Evolutionary conservation across 2,797 vertebrate species (phyloP), one percentile per base, ranked within the genome.

Genomic region (Anas flavirostris): DNA sequence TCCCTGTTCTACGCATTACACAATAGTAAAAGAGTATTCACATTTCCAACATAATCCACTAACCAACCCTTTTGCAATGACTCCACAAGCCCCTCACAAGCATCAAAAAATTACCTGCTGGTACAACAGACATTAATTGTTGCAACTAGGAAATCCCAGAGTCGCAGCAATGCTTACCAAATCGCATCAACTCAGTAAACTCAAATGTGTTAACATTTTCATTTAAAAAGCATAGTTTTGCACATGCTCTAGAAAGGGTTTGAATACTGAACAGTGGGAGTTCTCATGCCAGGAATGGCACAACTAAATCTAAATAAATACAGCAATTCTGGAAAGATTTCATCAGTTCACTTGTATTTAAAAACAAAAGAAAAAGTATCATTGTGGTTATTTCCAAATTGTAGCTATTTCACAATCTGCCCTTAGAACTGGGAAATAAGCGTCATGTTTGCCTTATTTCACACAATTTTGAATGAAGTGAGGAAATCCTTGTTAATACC

Each of bases 241-340:
- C 60, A 80, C 52, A 11, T 25, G 50, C 52, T 52, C 12, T 67
- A 41, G 18, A 25, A 68, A 2, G 22, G 0, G 0, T 0, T 8
- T 50, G 22, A 17, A 68, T 3, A 23, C 37, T 10, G 5, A 59
- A 9, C 7, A 41, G 14, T 2, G 13, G 48, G 16, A 80, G 16
- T 1, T 60, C 44, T 41, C 1, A 5, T 1, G 58, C 31, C 18
- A 10, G 33, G 7, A 18, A 43, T 0, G 5, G 72, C 41, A 63
- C 0, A 1, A n/a, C 15, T 33, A 60, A 91, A 35, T 37, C 53
- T 23, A 48, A 63, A 35, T 25, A 44, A 22, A 68, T 2, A 9
- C 0, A 44, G 9, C 8, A 7, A 55, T 26, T 67, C 28, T 19
- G 67, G 77, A 39, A 77, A 12, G 10, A 41, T 16, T 75, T 37